Evolutionary conservation across 2,797 vertebrate species (phyloP), one percentile per base, ranked within the genome.

Genomic region (Bucorvus abyssinicus): DNA sequence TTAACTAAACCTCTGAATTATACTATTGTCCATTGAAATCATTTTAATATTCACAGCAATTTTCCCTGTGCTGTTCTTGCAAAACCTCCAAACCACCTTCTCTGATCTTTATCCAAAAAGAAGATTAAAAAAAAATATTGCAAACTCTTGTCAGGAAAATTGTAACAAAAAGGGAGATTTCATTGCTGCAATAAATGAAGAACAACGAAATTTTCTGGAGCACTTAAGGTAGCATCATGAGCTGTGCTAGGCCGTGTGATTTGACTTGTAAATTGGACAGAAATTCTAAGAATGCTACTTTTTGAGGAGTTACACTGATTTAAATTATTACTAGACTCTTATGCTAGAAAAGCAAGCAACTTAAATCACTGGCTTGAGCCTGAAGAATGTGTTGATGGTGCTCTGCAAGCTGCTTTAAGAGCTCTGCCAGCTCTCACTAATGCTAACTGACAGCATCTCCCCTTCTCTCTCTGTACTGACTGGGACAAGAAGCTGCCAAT

Each of bases 1-100:
- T 96, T 93, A 95, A 94, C 95, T 94, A 94, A 97, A 97, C 61
- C 52, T 89, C 80, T 76, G 79, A 95, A 88, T 97, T 95, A 88
- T 26, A 71, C 86, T 73, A 60, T 90, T 97, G 90, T 92, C 92
- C 76, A 27, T 50, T 94, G 79, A 94, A 94, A 91, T 91, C 1
- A 68, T 91, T 90, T 84, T 92, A 93, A 91, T 92, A 94, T 88
- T 93, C 89, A 61, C 90, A 82, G 90, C 77, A 83, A 50, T 95
- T 97, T 95, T 81, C 60, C 57, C 74, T 76, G 20, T 91, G 60
- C 85, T 83, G 45, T 89, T 92, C 79, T 93, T 94, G 94, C 87
- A 82, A 88, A 96, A 92, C 53, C 60, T 94, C 74, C 17, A 63
- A 89, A 88, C 78, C 79, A 85, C 49, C 71, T 93, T 87, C 61